Percentiles rank a stretch among this genome's conserved stretches.
Conservation (phyloP, 2,888 invertebrate species). For the Sisyra nigra region DNA sequence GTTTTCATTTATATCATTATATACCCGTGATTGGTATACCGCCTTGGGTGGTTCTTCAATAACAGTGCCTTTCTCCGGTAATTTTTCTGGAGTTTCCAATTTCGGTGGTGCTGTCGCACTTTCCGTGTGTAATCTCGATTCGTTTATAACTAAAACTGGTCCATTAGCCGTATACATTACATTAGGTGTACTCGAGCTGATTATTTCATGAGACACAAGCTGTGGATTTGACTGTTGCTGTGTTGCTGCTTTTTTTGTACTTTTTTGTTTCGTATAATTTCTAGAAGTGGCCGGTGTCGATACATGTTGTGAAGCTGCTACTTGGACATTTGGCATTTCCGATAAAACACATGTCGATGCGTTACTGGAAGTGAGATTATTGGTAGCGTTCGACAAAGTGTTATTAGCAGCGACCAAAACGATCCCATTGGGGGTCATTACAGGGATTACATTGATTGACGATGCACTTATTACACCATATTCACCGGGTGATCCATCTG, state of each 20-base stretch:
- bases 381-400: background rate
- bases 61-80: constrained; percentile 4
- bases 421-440: constrained; percentile 1
- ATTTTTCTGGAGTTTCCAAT: background rate
- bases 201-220: background rate
- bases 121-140: background rate
- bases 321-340: no score
- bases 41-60: constrained; percentile 8
- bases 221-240: background rate
- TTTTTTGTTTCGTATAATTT: background rate
- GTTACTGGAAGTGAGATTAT: no score
- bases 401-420: constrained; percentile 1
- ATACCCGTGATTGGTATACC: background rate
- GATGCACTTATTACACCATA: constrained; percentile 1
- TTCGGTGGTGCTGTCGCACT: background rate
- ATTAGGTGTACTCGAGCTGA: background rate
- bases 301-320: background rate
- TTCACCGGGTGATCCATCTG: background rate
- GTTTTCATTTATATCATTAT: constrained; percentile 3
- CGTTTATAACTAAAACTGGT: constrained; percentile 1
- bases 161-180: constrained; percentile 5
- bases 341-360: no score
- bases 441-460: background rate
- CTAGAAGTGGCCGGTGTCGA: background rate
- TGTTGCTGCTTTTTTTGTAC: background rate